Evolutionary conservation across 2,113 vertebrate species (phyloP), one percentile per base, ranked within the genome.

Genomic region (Caracal caracal): DNA sequence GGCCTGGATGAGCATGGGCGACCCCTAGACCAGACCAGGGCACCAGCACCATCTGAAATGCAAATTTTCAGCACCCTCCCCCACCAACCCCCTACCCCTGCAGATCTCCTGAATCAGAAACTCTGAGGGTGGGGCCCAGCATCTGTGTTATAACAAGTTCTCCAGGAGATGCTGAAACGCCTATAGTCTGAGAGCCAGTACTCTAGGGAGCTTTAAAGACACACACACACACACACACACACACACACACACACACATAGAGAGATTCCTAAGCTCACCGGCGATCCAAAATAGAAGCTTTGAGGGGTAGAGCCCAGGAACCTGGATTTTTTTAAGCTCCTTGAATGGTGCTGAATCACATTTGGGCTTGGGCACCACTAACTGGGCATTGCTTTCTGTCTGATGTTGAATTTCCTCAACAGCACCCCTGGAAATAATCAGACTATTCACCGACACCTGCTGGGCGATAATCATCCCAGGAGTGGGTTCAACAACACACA

Each of bases 41-140:
- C 2, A 61, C 22, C 91, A 40, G 35, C 37, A 22, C 51, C 6
- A 3, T n/a, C 4, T 4, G 30, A 56, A 70, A 86, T 26, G 40
- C 68, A 78, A 11, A 90, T 4, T 53, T 49, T 51, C 19, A 93
- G 76, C 51, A 3, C 73, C 26, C 40, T 26, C 40, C 13, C 37
- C 22, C 37, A 12, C 1, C 0, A 6, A 5, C 3, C 37, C 8
- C 61, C 53, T n/a, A n/a, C 4, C 6, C 56, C 19, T 22, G 2
- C 37, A 51, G 49, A 65, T 35, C 61, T 78, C 90, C 9, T 26
- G 30, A 49, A 88, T 82, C 59, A n/a, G 53, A 66, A 70, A 35
- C 24, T 35, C 3, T 2, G 2, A n/a, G 26, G 19, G 5, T 28
- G 10, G 20, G 20, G 13, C 7, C 37, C 35, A 33, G 13, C 26